phyloP scores from a whole-genome alignment of 2,888 invertebrate genomes.

The Cepaea hortensis region DNA sequence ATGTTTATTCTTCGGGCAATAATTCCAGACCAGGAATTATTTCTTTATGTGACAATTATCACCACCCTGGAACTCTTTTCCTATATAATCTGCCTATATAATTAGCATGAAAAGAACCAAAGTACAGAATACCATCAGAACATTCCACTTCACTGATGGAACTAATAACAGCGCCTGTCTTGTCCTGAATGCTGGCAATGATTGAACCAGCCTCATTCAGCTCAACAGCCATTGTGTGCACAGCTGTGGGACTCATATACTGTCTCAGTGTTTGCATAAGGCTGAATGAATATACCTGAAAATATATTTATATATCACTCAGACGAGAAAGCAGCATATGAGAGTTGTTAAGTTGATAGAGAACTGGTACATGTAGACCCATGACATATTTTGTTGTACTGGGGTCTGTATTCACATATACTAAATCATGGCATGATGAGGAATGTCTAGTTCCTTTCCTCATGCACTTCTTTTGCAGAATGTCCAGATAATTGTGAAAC shows the following conservation, averaged over 20 bases:
- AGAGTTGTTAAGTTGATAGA: no score
- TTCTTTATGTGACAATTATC: background rate
- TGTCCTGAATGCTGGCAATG: slow-evolving; percentile 72
- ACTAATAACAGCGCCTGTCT: slow-evolving; percentile 65
- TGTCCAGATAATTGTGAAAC: no score
- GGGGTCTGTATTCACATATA: no score
- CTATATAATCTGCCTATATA: slow-evolving; percentile 39
- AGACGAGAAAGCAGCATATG: no score
- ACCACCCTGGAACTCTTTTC: slow-evolving; percentile 35
- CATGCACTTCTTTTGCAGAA: no score
- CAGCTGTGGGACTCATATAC: slow-evolving; percentile 46
- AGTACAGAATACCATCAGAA: slow-evolving; percentile 71
- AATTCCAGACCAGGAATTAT: no score
- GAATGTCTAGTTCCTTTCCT: no score
- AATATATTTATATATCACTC: background rate
- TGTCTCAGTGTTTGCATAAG: background rate
- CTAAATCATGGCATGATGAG: no score
- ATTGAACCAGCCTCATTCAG: slow-evolving; percentile 71
- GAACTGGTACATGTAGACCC: no score
- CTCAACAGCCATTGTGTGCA: slow-evolving; percentile 72
- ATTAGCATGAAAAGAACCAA: slow-evolving; percentile 70
- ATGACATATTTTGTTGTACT: no score
- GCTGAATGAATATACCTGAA: background rate
- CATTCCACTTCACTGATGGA: slow-evolving; percentile 73
- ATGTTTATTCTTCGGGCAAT: no score